Percentiles rank a stretch among this genome's conserved stretches.
Conservation (phyloP, 2,888 invertebrate species). For the Orchestes rusci region DNA sequence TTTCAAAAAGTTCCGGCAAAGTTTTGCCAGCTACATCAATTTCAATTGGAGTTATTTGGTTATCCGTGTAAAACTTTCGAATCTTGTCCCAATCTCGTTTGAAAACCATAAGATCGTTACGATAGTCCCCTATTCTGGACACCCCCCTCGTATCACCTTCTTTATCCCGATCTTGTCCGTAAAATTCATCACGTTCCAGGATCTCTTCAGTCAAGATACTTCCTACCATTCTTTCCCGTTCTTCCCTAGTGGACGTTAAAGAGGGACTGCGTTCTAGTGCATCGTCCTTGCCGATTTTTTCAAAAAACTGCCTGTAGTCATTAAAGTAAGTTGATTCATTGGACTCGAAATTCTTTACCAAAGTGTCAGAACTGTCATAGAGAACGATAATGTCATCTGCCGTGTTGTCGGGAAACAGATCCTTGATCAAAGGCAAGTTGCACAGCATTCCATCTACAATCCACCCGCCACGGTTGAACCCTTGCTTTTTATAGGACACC, state of each 20-base stretch:
- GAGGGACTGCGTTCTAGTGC: slow-evolving; percentile 34
- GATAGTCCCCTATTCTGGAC: slow-evolving; percentile 22
- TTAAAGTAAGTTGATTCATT: slow-evolving; percentile 30
- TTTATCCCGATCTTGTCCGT: slow-evolving; percentile 1
- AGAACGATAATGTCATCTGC: slow-evolving; percentile 53
- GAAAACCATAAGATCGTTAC: slow-evolving; percentile 27
- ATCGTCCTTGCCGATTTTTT: slow-evolving; percentile 30
- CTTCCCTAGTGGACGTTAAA: slow-evolving; percentile 15
- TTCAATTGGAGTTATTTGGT: slow-evolving; percentile 29
- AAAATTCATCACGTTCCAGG: slow-evolving; percentile 23
- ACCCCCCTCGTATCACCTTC: background rate
- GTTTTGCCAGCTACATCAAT: slow-evolving; percentile 33
- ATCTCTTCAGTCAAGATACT: slow-evolving; percentile 27
- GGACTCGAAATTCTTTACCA: slow-evolving; percentile 34
- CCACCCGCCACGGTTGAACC: slow-evolving; percentile 47
- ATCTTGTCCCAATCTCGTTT: slow-evolving; percentile 30
- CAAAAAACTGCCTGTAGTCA: slow-evolving; percentile 36
- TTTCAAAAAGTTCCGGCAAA: slow-evolving; percentile 32
- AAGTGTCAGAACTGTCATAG: slow-evolving; percentile 46
- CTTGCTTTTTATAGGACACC: slow-evolving; percentile 34
- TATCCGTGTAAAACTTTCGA: slow-evolving; percentile 28
- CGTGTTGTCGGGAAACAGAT: slow-evolving; percentile 44
- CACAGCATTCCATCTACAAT: slow-evolving; percentile 55
- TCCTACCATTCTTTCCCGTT: slow-evolving; percentile 18
- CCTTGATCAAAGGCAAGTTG: slow-evolving; percentile 46